Evolutionary conservation across 2,888 invertebrate genomes (phyloP), one percentile per base, ranked within the genome.

Genomic region (Aphidoletes aphidimyza): DNA sequence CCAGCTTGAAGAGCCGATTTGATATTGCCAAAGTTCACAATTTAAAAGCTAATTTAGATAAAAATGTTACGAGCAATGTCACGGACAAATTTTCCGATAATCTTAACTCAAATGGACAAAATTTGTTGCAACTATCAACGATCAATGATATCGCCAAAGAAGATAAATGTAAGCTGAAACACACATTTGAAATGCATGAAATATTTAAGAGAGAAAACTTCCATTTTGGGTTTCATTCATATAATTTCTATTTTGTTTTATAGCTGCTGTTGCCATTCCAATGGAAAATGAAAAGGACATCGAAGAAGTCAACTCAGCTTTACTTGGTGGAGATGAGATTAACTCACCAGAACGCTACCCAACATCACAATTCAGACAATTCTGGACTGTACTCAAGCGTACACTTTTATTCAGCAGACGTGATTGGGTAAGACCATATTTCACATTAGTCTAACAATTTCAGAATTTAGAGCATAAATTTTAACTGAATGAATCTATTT

Each of bases 301-400:
- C 6, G 93, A 93, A 85, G 94, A 94, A 87, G 94, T 92, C 0
- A 93, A 93, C n/a, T 93, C 92, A 19, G 93, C 94, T 0, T 89
- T 93, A 49, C 89, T 96, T n/a, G 91, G 94, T 0, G 94, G 94
- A 19, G 91, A 92, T 39, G 90, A 92, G 49, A 91, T 91, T 0
- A 90, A 91, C 6, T 93, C 93, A 0, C 94, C 95, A 8, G 92
- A 92, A 42, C 92, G 96, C 84, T 96, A 96, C 89, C 95, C 96
- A n/a, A 96, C 94, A 0, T 94, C 95, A 0, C 96, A 96, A 88
- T 91, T 93, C 47, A 93, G 92, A 86, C 97, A 97, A 90, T 97
- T 97, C 89, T 94, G 95, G 92, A 94, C 98, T 84, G 95, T 98
- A 85, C 92, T 98, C 85, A 95, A 95, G 88, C 91, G 97, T 87